Conservation (phyloP, 2,888 invertebrate species). For the Melinopterus prodromus region DNA sequence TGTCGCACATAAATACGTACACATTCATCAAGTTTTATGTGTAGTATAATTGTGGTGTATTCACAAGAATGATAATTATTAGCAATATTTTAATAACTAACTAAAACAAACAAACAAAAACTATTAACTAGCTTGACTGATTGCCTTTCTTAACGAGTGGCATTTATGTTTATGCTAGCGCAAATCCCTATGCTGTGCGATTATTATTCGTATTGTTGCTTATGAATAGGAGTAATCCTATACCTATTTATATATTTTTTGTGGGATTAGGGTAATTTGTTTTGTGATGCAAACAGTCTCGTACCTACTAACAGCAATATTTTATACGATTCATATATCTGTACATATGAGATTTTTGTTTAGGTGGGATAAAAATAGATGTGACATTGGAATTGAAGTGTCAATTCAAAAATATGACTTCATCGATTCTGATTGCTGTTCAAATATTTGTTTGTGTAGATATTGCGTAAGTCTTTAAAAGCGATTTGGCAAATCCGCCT, state of each 20-base stretch:
- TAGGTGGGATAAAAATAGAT: background rate
- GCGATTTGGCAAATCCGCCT: background rate
- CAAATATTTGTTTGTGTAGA: background rate
- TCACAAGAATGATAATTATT: background rate
- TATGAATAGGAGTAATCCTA: background rate
- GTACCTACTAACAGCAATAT: too few species aligned
- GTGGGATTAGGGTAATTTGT: background rate
- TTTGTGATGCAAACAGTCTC: background rate
- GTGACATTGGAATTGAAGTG: background rate
- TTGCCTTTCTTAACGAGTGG: too few species aligned
- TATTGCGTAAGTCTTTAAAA: background rate
- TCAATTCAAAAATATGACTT: background rate
- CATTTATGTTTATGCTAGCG: background rate
- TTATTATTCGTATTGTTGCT: background rate
- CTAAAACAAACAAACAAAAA: background rate
- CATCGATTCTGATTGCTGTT: background rate
- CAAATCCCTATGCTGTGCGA: background rate
- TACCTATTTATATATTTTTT: background rate
- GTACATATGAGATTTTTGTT: background rate
- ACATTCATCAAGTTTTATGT: background rate
- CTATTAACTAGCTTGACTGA: too few species aligned
- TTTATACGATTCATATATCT: background rate
- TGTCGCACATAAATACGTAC: background rate
- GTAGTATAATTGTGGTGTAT: background rate
- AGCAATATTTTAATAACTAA: background rate